phyloP scores from a whole-genome alignment of 2,113 vertebrate species.

The Leucopsar rothschildi region DNA sequence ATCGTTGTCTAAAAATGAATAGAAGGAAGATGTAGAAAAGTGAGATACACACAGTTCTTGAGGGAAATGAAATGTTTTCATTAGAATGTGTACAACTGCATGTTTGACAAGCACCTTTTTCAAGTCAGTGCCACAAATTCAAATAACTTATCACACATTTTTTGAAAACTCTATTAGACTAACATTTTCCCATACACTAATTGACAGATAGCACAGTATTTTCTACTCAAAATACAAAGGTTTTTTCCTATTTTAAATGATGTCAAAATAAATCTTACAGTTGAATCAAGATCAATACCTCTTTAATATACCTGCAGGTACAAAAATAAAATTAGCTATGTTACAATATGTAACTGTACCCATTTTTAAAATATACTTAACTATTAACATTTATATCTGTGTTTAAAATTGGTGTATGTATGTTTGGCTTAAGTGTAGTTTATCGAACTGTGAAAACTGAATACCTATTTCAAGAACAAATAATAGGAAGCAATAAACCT shows the following conservation, averaged over 20 bases:
- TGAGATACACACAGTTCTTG: not conserved
- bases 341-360: not conserved
- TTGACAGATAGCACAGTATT: not conserved
- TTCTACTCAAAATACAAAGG: not conserved
- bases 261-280: not conserved
- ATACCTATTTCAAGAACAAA: not conserved
- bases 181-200: not conserved
- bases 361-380: not conserved
- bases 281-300: not conserved
- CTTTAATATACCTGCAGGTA: not conserved
- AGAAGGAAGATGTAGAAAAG: not conserved
- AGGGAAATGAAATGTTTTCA: not conserved
- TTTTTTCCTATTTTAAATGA: not conserved
- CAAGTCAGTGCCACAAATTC: not conserved
- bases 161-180: not conserved
- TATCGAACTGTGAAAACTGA: not conserved
- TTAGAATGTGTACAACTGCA: not conserved
- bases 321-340: not conserved
- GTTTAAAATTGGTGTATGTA: not conserved
- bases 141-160: not conserved
- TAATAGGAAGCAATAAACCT: not conserved
- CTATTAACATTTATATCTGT: not conserved
- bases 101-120: not conserved
- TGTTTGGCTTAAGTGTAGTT: not conserved
- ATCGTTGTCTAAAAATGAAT: slow-evolving; percentile 34